Base-by-base conservation (phyloP, 1,140 invertebrate genomes). In the Penaeus vannamei region DNA sequence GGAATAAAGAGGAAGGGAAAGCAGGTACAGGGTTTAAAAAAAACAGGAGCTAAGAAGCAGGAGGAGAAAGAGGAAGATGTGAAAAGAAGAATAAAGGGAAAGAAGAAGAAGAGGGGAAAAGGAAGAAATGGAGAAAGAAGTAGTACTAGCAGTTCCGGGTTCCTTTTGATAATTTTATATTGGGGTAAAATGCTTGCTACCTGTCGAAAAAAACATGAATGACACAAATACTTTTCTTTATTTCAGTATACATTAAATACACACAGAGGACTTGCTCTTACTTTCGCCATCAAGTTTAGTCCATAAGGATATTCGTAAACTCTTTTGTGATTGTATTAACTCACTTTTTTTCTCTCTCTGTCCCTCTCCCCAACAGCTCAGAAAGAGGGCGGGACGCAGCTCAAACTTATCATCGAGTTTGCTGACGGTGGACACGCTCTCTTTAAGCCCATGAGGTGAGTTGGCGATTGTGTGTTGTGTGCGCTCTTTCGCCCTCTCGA, bases 381-480 rank as follows among this genome's bases (percentile, higher is more conserved):
- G 94, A 99, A 99, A 93, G 96, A 97, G 90, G 98, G 98, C 3
- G 98, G 98, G 0, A 99, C 98, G 19, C 98, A 99, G 93, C 93
- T 99, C 87, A 99, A 99, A 93, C 95, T 99, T 66, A 96, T 99
- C 84, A 97, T 99, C 87, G 97, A 98, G 90, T 99, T 98, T 92
- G 95, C 95, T 5, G 96, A 98, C 93, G 96, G 96, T 77, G 95
- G 97, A 64, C 96, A 98, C 94, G 98, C 98, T 0, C 95, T 99
- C 77, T 98, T 99, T 94, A 99, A 99, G 93, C 98, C 98, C n/a
- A 99, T 99, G 98, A 96, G 98, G 98, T 99, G 62, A 87, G 60
- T 76, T 7, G 26, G 0, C 1, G 42, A 10, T 42, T 82, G 5
- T 53, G 10, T 53, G 53, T 17, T 5, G 1, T 53, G 10, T 17